Evolutionary conservation across 2,888 invertebrate genomes (phyloP).

Genomic region (Chydorus sphaericus): DNA sequence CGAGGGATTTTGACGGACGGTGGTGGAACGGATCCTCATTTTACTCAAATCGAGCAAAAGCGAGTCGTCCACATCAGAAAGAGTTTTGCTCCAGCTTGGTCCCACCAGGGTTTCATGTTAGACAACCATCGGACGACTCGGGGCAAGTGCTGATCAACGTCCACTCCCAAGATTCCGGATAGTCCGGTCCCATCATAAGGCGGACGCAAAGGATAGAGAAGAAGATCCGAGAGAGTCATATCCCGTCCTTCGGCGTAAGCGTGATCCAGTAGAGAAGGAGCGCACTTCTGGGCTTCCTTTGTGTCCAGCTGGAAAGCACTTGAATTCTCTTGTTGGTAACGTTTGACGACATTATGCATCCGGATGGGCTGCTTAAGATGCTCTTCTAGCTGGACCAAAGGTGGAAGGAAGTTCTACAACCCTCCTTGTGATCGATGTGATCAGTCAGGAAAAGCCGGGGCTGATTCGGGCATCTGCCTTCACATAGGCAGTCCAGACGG

Average conservation of each 20-base stretch:
- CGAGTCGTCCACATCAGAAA: neutral
- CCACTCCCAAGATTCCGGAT: neutral
- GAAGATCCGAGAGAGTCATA: conserved; percentile 67
- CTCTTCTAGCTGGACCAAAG: conserved; percentile 60
- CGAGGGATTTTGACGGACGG: conserved; percentile 29
- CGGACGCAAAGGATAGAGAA: conserved; percentile 55
- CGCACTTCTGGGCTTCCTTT: conserved; percentile 1
- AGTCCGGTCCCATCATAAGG: conserved; percentile 37
- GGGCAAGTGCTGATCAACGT: conserved; percentile 1
- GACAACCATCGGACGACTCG: conserved; percentile 8
- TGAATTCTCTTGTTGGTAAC: conserved; percentile 38
- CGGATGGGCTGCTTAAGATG: conserved; percentile 70
- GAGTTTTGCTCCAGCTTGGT: neutral
- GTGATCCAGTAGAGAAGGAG: conserved; percentile 35
- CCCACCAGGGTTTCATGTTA: neutral
- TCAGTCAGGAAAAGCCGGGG: conserved; percentile 21
- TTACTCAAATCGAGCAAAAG: neutral
- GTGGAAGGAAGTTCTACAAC: conserved; percentile 40
- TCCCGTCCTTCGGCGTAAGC: conserved; percentile 67
- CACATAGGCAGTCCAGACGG: conserved; percentile 84
- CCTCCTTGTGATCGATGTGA: neutral
- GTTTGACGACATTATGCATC: conserved; percentile 70
- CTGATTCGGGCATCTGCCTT: conserved; percentile 52
- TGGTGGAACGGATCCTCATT: neutral
- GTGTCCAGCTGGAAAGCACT: neutral